phyloP scores from a whole-genome alignment of 2,113 vertebrate genomes.

The Alectura lathami region DNA sequence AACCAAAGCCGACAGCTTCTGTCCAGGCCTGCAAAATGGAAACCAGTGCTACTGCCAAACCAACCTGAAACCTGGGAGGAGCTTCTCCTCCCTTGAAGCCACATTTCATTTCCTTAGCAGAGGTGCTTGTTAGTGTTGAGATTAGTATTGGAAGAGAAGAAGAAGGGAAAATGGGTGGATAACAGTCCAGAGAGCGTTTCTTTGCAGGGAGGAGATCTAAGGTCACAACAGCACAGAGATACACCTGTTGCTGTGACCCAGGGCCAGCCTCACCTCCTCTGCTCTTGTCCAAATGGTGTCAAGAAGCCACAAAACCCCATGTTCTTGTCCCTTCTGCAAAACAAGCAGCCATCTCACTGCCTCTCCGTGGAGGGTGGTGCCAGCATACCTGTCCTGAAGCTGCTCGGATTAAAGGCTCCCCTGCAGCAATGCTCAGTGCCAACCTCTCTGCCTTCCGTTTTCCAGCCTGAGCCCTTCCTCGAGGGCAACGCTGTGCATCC shows the following conservation, averaged over 20 bases:
- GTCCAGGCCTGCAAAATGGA: background rate
- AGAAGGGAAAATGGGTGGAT: rapidly evolving
- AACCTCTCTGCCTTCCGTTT: background rate
- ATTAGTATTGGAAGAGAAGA: background rate
- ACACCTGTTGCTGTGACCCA: background rate
- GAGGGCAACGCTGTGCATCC: background rate
- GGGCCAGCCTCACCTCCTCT: background rate
- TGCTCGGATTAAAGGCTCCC: rapidly evolving
- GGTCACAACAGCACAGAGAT: background rate
- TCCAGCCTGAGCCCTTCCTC: background rate
- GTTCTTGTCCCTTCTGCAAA: background rate
- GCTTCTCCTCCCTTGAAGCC: background rate
- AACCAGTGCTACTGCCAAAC: background rate
- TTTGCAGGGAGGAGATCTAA: background rate
- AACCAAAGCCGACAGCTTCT: background rate
- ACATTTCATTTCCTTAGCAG: too few relatives aligned
- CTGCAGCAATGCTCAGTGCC: rapidly evolving
- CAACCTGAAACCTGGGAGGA: background rate
- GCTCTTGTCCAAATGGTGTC: rapidly evolving
- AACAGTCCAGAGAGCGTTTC: background rate
- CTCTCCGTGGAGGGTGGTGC: background rate
- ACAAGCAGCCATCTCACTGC: rapidly evolving
- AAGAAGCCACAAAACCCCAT: background rate
- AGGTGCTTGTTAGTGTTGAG: background rate
- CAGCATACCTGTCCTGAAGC: rapidly evolving